A percentile compares a stretch with the other conserved stretches of the same genome.
phyloP scores from a whole-genome alignment of 2,797 vertebrate species.

The Tragelaphus oryx region DNA sequence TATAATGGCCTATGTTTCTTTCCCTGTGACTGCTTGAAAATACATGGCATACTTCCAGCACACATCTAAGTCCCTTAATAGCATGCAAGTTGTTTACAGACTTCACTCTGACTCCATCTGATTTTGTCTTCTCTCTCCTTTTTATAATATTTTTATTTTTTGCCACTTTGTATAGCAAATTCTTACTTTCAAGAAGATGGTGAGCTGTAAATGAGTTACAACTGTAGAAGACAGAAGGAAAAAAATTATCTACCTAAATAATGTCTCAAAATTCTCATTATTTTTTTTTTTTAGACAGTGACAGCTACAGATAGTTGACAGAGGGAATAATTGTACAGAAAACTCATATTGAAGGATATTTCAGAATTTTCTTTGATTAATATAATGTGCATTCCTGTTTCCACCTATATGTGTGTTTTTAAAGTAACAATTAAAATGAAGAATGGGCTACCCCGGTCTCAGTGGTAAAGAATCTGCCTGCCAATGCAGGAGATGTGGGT shows the following conservation, averaged over 20 bases:
- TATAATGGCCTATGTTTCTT: neutral
- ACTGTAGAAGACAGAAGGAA: neutral
- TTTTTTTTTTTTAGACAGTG: neutral
- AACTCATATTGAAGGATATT: neutral
- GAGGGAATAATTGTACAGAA: neutral
- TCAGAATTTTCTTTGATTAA: neutral
- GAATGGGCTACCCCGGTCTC: neutral
- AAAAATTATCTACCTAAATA: neutral
- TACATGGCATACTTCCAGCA: neutral
- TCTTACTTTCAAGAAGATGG: neutral
- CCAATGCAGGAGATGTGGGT: neutral
- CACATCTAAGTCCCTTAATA: neutral
- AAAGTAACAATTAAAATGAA: neutral
- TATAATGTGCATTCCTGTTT: neutral
- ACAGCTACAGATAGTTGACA: neutral
- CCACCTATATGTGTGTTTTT: neutral
- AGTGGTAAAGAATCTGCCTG: neutral
- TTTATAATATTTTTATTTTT: slow-evolving; percentile 24
- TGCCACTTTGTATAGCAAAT: neutral
- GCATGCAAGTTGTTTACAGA: slow-evolving; percentile 38
- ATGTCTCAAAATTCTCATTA: neutral
- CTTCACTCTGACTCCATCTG: slow-evolving; percentile 26
- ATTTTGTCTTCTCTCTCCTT: slow-evolving; percentile 37
- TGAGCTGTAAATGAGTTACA: neutral
- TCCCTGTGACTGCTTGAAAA: neutral